phyloP scores from a whole-genome alignment of 1,140 invertebrate genomes.

The Pseudoatta argentina region DNA sequence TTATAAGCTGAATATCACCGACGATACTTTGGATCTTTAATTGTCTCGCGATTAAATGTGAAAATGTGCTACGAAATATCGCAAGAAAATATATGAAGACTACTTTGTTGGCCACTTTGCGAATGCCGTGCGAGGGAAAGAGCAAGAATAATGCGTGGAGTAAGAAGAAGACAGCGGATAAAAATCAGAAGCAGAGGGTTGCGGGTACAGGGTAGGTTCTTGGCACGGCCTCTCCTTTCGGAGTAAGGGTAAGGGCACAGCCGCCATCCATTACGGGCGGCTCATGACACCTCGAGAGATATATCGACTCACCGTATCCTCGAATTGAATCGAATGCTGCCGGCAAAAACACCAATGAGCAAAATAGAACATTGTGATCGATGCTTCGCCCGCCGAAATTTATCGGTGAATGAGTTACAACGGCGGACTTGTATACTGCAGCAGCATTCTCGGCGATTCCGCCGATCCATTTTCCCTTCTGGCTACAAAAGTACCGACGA shows the following conservation, averaged over 20 bases:
- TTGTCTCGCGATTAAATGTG: constrained; percentile 13
- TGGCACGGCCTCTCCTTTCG: constrained; percentile 84
- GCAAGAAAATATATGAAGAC: neutral
- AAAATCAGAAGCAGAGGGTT: constrained; percentile 72
- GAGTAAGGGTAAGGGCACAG: constrained; percentile 84
- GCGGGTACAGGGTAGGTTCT: constrained; percentile 81
- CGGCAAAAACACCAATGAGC: constrained; percentile 86
- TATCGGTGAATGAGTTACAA: constrained; percentile 85
- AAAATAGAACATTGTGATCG: constrained; percentile 86
- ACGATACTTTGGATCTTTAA: neutral
- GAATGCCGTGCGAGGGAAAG: constrained; percentile 23
- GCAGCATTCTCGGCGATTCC: constrained; percentile 63
- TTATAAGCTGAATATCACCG: neutral
- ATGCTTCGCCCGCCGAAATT: constrained; percentile 83
- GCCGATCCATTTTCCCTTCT: constrained; percentile 70
- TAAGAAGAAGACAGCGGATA: constrained; percentile 60
- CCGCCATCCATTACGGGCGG: constrained; percentile 85
- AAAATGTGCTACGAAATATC: constrained; percentile 17
- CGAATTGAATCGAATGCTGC: constrained; percentile 86
- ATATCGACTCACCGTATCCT: constrained; percentile 85
- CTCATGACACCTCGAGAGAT: constrained; percentile 85
- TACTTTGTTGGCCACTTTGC: constrained; percentile 39
- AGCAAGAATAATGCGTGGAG: constrained; percentile 16
- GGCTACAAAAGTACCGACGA: constrained; percentile 68
- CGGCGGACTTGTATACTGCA: constrained; percentile 68